A percentile compares a stretch with the other conserved stretches of the same genome.
phyloP scores from a whole-genome alignment of 2,113 vertebrate species.

The Oncorhynchus keta region DNA sequence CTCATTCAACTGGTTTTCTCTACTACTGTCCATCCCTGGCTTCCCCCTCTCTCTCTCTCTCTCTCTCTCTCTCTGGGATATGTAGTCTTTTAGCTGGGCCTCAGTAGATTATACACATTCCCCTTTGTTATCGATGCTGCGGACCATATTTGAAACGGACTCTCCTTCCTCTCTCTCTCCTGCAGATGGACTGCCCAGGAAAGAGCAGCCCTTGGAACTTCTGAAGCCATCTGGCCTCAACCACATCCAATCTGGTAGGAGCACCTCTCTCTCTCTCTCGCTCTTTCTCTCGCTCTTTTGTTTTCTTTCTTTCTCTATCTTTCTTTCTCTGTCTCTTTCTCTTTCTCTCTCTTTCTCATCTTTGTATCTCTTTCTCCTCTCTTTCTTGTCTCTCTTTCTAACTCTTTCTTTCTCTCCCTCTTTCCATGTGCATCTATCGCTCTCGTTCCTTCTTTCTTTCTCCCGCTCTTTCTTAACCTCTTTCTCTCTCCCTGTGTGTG shows the following conservation, averaged over 20 bases:
- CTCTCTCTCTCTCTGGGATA: conserved; percentile 9
- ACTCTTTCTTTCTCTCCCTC: not conserved
- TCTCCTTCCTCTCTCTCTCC: conserved; percentile 20
- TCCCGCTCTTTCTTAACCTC: not conserved
- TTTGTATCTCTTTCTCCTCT: too few species aligned
- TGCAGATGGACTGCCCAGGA: conserved; percentile 61
- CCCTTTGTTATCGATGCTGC: not conserved
- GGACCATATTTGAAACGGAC: conserved; percentile 22
- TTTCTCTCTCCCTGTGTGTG: not conserved
- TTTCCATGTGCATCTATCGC: not conserved
- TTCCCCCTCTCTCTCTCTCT: not conserved
- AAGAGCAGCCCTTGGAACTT: conserved; percentile 62
- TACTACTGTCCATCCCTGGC: not conserved
- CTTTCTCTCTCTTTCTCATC: not conserved
- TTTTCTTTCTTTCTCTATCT: not conserved
- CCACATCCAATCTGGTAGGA: conserved; percentile 64
- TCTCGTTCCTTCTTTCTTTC: not conserved
- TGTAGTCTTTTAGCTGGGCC: not conserved
- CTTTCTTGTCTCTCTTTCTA: not conserved
- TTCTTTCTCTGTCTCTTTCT: not conserved
- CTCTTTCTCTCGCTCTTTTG: conserved; percentile 11
- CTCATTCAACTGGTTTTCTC: not conserved
- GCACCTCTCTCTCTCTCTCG: not conserved
- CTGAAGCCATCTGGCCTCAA: conserved; percentile 58
- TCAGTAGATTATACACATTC: not conserved